A percentile compares a stretch with the other conserved stretches of the same genome.
Evolutionary conservation across 2,888 invertebrate genomes (phyloP).

Genomic region (Cremastobaeus sp.): DNA sequence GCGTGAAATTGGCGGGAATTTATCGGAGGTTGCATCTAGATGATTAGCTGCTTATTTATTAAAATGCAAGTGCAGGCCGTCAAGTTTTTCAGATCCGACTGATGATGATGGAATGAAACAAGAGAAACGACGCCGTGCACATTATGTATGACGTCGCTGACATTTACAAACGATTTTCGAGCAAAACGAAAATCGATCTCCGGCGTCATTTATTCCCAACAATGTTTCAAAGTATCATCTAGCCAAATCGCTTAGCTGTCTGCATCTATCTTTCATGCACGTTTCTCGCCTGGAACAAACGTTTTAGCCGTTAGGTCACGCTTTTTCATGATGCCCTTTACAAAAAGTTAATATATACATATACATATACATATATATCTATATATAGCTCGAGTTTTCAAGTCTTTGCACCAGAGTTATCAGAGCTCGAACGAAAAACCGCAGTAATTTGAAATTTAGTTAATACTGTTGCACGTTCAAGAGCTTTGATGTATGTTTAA

Average conservation of each 20-base stretch:
- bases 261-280: constrained; percentile 17
- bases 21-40: neutral
- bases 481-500: too few species aligned
- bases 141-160: constrained; percentile 56
- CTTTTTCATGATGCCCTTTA: too few species aligned
- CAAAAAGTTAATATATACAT: too few species aligned
- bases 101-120: constrained; percentile 17
- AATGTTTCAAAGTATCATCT: constrained; percentile 41
- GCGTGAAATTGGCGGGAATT: too few species aligned
- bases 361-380: too few species aligned
- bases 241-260: constrained; percentile 34
- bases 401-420: too few species aligned
- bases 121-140: constrained; percentile 15
- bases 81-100: constrained; percentile 25
- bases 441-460: too few species aligned
- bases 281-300: constrained; percentile 27
- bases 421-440: too few species aligned
- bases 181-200: constrained; percentile 59
- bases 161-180: constrained; percentile 57
- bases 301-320: constrained; percentile 16
- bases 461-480: too few species aligned
- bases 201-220: constrained; percentile 50
- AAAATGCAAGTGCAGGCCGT: neutral
- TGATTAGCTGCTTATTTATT: neutral
- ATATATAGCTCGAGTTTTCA: too few species aligned